Percentiles rank a stretch among this genome's conserved stretches.
These are phyloP conservation scores for Lucilia sericata DNA, from an alignment of 1,140 invertebrate genomes.

Conservation along the genomic window DNA sequence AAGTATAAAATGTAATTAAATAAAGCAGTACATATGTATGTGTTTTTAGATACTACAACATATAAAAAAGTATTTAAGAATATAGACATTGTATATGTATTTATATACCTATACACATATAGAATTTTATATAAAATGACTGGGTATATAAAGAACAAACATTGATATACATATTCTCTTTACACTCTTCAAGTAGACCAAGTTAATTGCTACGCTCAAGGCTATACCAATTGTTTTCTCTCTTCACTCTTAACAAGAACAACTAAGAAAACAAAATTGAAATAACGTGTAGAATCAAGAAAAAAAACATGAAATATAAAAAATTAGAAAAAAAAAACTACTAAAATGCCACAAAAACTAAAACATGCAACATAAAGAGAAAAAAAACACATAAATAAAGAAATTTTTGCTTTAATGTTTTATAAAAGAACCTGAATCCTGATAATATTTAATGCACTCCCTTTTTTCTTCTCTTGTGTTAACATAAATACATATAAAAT, in stretches of 20 bases:
- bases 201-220: slow-evolving; percentile 49
- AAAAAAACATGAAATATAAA: too few relatives aligned
- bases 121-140: too few relatives aligned
- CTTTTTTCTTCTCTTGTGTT: neutral
- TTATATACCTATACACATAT: too few relatives aligned
- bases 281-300: neutral
- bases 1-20: too few relatives aligned
- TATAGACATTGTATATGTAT: too few relatives aligned
- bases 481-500: neutral
- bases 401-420: neutral
- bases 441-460: slow-evolving; percentile 22
- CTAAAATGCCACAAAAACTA: neutral
- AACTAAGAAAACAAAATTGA: neutral
- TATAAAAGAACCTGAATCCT: slow-evolving; percentile 20
- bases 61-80: too few relatives aligned
- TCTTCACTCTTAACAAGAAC: neutral
- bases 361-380: neutral
- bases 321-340: neutral
- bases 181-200: slow-evolving; percentile 44
- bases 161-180: neutral
- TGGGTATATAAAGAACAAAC: neutral
- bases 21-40: too few relatives aligned
- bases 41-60: too few relatives aligned
- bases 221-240: slow-evolving; percentile 41
- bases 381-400: neutral